phyloP scores from a whole-genome alignment of 2,888 invertebrate species.

The Acronicta alni region DNA sequence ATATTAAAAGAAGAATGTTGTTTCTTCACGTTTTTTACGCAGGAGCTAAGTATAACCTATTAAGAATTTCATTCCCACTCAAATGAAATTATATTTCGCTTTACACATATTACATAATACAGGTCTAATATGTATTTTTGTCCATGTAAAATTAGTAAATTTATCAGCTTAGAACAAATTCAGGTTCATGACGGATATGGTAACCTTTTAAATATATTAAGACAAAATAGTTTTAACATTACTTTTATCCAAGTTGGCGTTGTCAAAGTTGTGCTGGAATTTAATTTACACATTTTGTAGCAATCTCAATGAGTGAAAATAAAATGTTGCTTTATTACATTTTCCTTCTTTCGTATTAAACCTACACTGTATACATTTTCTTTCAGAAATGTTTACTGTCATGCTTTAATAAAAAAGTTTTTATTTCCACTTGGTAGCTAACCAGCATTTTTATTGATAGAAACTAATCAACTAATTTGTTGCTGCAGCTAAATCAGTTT shows the following conservation, averaged over 20 bases:
- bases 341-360: conserved; percentile 11
- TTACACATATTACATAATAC: no score
- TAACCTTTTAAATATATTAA: no score
- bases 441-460: conserved; percentile 15
- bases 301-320: conserved; percentile 11
- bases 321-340: conserved; percentile 17
- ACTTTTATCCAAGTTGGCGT: background rate
- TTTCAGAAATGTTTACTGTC: conserved; percentile 6
- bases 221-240: background rate
- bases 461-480: conserved; percentile 1
- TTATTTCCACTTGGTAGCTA: conserved; percentile 1
- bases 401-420: conserved; percentile 10
- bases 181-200: no score
- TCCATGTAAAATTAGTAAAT: no score
- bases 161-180: no score
- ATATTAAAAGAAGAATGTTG: background rate
- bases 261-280: conserved; percentile 8
- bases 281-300: background rate
- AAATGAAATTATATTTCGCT: no score
- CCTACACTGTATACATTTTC: conserved; percentile 14
- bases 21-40: no score
- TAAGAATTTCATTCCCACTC: no score
- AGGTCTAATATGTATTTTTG: no score
- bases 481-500: background rate
- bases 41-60: no score